These are phyloP conservation scores for Arbacia lixula DNA, from an alignment of 53 echinoderm and acorn worm species.

Conservation along the genomic window DNA sequence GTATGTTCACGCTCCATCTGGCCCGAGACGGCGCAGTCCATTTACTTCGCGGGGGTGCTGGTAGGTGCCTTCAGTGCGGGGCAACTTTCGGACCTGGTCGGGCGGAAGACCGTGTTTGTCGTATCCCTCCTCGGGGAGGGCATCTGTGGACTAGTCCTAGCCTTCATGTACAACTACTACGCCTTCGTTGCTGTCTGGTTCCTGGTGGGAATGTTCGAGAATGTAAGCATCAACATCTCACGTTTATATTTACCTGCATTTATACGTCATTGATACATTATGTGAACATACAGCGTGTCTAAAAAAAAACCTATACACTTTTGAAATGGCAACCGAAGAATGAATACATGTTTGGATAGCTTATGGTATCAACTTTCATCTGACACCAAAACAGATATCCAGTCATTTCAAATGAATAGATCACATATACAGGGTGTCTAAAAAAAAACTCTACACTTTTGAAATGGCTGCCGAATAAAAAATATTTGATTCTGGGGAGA, in stretches of 20 bases:
- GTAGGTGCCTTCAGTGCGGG: conserved; percentile 73
- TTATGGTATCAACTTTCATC: too few species aligned
- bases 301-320: too few species aligned
- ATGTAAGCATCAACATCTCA: conserved; percentile 54
- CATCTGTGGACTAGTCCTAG: conserved; percentile 64
- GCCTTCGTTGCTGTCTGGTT: conserved; percentile 70
- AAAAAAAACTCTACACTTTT: too few species aligned
- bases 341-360: too few species aligned
- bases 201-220: conserved; percentile 74
- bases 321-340: too few species aligned
- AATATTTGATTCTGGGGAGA: too few species aligned
- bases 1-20: conserved; percentile 68
- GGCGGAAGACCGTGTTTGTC: conserved; percentile 63
- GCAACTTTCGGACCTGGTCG: conserved; percentile 81
- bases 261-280: too few species aligned
- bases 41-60: conserved; percentile 79
- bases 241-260: not conserved
- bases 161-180: conserved; percentile 60
- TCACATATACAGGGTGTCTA: too few species aligned
- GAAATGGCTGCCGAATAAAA: too few species aligned
- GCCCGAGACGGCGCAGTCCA: conserved; percentile 63
- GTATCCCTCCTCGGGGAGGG: conserved; percentile 53
- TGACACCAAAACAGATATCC: too few species aligned
- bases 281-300: too few species aligned
- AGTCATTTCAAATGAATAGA: too few species aligned